Evolutionary conservation across 2,888 invertebrate genomes (phyloP).

Genomic region (Noctua janthe): DNA sequence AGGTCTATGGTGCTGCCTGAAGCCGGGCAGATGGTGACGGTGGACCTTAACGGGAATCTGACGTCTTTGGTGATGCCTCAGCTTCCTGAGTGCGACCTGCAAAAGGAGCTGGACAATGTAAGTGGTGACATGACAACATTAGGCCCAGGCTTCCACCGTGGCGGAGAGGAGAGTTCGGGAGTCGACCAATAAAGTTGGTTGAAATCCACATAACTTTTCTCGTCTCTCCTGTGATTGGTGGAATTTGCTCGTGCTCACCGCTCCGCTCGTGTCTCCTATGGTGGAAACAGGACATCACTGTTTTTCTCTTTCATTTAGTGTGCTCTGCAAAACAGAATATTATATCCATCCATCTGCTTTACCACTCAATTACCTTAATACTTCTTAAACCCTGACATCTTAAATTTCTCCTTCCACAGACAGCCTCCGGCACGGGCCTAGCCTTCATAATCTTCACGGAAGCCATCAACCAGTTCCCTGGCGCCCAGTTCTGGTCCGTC

Average conservation of each 20-base stretch:
- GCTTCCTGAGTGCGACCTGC: constrained; percentile 94
- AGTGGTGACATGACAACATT: constrained; percentile 80
- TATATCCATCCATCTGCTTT: background rate
- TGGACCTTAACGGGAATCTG: constrained; percentile 89
- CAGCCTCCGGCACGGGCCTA: constrained; percentile 98
- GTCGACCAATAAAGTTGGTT: background rate
- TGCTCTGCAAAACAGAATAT: background rate
- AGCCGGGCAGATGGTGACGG: constrained; percentile 89
- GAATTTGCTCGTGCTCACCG: background rate
- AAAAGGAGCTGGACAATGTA: constrained; percentile 97
- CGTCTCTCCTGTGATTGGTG: background rate
- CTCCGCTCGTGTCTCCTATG: background rate
- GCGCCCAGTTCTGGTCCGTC: constrained; percentile 98
- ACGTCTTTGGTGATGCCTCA: constrained; percentile 91
- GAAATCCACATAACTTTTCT: background rate
- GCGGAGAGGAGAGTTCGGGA: background rate
- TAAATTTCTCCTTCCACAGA: constrained; percentile 89
- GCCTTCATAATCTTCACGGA: constrained; percentile 99
- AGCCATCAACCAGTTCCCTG: constrained; percentile 99
- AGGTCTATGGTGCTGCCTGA: constrained; percentile 88
- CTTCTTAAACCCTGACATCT: constrained; percentile 2
- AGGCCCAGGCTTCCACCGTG: background rate
- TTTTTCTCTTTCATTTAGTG: background rate
- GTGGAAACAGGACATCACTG: background rate
- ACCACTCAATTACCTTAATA: background rate